Base-by-base conservation (phyloP, 1,140 invertebrate genomes). In the Panagrolaimus sp. region DNA sequence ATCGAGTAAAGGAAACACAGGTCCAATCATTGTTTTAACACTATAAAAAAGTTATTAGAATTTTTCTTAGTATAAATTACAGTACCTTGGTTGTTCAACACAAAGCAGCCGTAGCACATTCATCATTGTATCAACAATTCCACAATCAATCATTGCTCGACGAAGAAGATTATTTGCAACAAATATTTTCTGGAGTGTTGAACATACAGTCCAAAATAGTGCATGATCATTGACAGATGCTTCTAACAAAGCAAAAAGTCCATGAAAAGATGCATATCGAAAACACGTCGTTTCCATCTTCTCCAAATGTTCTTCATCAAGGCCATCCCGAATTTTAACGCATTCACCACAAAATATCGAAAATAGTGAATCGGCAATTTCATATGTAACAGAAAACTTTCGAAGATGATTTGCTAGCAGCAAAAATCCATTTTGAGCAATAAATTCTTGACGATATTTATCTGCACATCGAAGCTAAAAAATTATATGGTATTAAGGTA, bases 181-280 rank as follows among this genome's bases (percentile, higher is more conserved):
- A 47, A 75, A 78, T n/a, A 75, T 78, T 75, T 75, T 75, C 63
- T 75, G 75, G 7, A 75, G 72, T 42, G 74, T 78, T 4, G 74
- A 75, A 48, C 76, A 75, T 38, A 78, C 72, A 48, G 73, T 75
- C 74, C 74, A 75, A 45, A 78, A 75, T 9, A 75, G 57, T 9
- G 43, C 16, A n/a, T 51, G 42, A 62, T 75, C 75, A 8, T n/a
- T 20, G 44, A 69, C 71, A 13, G 74, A 75, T 42, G 79, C 64
- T 47, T 75, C 74, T 8, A 75, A 38, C 43, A 78, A 45, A 57
- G 75, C 31, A 46, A 71, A 78, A 38, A 74, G 65, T 16, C 77
- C 73, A 38, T 67, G 75, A 38, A 75, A 69, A 4, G 75, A 78
- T 13, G 47, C 51, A 14, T 65, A 25, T 61, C 79, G 76, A 57